phyloP scores from a whole-genome alignment of 2,797 vertebrate genomes.

The Lepus oiostolus region DNA sequence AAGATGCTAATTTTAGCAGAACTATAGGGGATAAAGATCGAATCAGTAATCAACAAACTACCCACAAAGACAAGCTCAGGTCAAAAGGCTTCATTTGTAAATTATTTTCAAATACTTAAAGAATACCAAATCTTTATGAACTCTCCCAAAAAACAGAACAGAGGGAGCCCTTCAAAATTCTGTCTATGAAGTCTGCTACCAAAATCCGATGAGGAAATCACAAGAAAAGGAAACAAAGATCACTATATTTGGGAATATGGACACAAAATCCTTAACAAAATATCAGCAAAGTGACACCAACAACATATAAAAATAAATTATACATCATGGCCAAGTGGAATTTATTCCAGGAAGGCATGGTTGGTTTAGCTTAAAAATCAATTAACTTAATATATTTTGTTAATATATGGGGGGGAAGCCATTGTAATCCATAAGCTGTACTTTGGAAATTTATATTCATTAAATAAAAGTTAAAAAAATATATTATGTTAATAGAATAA shows the following conservation, averaged over 20 bases:
- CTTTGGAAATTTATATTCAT: too few species aligned
- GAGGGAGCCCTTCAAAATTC: not conserved
- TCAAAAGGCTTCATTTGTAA: not conserved
- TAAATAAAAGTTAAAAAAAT: not conserved
- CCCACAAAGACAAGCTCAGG: not conserved
- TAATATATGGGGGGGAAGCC: not conserved
- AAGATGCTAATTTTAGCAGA: not conserved
- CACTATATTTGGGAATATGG: conserved; percentile 29
- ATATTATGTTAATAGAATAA: not conserved
- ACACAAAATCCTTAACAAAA: conserved; percentile 35
- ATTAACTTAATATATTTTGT: not conserved
- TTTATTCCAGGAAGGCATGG: not conserved
- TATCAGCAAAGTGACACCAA: not conserved
- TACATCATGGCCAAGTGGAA: not conserved
- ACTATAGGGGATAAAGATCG: not conserved
- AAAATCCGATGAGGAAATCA: not conserved
- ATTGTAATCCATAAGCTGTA: too few species aligned
- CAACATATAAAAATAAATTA: conserved; percentile 18
- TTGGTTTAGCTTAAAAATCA: not conserved
- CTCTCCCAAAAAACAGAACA: not conserved
- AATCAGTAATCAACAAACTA: not conserved
- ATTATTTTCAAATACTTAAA: conserved; percentile 33
- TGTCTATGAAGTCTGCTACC: not conserved
- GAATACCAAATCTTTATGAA: conserved; percentile 29
- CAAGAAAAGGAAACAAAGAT: conserved; percentile 22